Conservation (phyloP, 2,797 vertebrate species). For the Pangasius mekongensis region DNA sequence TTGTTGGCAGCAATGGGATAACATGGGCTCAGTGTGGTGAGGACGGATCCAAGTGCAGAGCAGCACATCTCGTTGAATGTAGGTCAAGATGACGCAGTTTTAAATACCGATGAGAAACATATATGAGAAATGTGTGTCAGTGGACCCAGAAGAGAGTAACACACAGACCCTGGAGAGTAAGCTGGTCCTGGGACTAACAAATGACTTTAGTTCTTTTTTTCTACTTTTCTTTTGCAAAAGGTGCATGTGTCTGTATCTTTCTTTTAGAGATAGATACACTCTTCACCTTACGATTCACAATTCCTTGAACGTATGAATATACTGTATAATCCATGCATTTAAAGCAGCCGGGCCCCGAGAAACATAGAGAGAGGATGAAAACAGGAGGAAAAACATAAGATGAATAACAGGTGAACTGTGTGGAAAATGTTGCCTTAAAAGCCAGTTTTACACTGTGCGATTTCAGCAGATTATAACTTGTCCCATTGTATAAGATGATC, state of each 20-base stretch:
- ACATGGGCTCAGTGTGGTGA: neutral
- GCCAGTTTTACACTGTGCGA: neutral
- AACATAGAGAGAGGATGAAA: neutral
- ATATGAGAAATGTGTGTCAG: slow-evolving; percentile 13
- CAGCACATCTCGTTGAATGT: neutral
- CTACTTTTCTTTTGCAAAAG: neutral
- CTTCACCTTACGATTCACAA: neutral
- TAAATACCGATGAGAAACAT: neutral
- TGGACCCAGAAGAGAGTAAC: neutral
- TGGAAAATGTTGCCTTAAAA: neutral
- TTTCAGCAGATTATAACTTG: neutral
- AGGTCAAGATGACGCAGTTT: slow-evolving; percentile 24
- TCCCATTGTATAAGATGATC: neutral
- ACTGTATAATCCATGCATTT: neutral
- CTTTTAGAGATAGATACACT: neutral
- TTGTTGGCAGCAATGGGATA: neutral
- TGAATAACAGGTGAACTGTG: neutral
- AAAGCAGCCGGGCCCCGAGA: neutral
- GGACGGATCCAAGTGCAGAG: neutral
- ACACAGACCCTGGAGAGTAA: neutral
- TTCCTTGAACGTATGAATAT: neutral
- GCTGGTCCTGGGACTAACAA: neutral
- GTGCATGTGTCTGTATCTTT: neutral
- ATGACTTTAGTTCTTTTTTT: neutral
- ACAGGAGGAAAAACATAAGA: neutral